Evolutionary conservation across 2,113 vertebrate genomes (phyloP).

Genomic region (Pampusana beccarii): DNA sequence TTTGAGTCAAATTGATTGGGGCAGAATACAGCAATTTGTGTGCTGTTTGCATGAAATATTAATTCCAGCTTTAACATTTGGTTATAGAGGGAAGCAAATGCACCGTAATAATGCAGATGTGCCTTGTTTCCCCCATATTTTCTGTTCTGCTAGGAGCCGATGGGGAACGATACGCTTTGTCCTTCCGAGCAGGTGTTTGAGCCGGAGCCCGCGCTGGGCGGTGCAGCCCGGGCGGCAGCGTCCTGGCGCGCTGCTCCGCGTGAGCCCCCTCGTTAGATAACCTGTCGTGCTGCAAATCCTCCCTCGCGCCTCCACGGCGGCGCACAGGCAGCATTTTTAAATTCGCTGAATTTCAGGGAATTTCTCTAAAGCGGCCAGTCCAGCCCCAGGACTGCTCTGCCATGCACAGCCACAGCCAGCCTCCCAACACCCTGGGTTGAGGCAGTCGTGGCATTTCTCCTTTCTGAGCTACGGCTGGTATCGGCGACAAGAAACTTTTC

Average conservation of each 20-base stretch:
- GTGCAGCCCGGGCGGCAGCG: not conserved
- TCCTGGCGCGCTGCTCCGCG: not conserved
- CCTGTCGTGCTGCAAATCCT: not conserved
- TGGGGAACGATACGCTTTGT: not conserved
- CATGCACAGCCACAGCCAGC: not conserved
- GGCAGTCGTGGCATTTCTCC: accelerated
- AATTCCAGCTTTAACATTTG: not conserved
- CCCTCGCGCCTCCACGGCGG: not conserved
- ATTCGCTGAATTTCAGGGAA: not conserved
- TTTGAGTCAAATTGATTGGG: slow-evolving; percentile 32
- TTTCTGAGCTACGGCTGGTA: not conserved
- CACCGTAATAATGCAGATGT: not conserved
- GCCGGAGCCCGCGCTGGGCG: not conserved
- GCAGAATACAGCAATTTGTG: not conserved
- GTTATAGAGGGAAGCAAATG: not conserved
- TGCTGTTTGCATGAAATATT: slow-evolving; percentile 47
- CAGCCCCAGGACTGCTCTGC: not conserved
- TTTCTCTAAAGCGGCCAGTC: not conserved
- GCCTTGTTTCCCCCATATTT: not conserved
- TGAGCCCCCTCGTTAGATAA: not conserved
- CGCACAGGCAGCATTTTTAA: not conserved
- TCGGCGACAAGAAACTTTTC: slow-evolving; percentile 20
- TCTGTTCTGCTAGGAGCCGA: not conserved
- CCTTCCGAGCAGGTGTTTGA: not conserved
- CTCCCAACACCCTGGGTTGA: not conserved